A percentile compares a stretch with the other conserved stretches of the same genome.
These are phyloP conservation scores for Alethe diademata DNA, from an alignment of 2,113 vertebrate genomes.

Conservation along the genomic window DNA sequence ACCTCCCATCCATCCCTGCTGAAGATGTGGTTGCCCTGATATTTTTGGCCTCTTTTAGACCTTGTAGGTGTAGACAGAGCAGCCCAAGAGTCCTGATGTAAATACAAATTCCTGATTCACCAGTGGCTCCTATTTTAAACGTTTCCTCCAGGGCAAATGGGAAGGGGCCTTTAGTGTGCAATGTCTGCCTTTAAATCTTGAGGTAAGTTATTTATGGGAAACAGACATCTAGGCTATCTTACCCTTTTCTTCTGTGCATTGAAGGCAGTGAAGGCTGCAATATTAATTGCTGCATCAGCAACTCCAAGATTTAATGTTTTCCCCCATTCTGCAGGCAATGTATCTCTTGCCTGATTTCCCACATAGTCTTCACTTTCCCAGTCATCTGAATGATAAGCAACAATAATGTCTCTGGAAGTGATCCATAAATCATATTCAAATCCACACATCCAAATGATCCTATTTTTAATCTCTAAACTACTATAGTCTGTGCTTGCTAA, in stretches of 20 bases:
- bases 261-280: conserved; percentile 53
- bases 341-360: conserved; percentile 60
- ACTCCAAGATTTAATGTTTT: conserved; percentile 65
- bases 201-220: conserved; percentile 58
- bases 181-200: conserved; percentile 2
- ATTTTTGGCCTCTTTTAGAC: background rate
- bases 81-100: background rate
- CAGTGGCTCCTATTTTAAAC: background rate
- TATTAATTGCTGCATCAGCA: conserved; percentile 73
- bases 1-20: background rate
- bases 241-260: conserved; percentile 32
- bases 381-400: conserved; percentile 66
- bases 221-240: conserved; percentile 46
- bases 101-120: background rate
- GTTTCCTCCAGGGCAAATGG: conserved; percentile 24
- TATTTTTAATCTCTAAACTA: conserved; percentile 71
- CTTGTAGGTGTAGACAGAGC: background rate
- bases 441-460: conserved; percentile 58
- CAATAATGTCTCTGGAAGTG: conserved; percentile 64
- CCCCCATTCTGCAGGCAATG: conserved; percentile 27
- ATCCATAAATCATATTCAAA: conserved; percentile 76
- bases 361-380: conserved; percentile 59
- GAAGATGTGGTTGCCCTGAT: background rate
- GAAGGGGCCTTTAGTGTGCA: background rate
- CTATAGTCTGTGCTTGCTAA: conserved; percentile 34